Evolutionary conservation across 1,140 invertebrate species (phyloP), one percentile per base, ranked within the genome.

Genomic region (Diachasmimorpha longicaudata): DNA sequence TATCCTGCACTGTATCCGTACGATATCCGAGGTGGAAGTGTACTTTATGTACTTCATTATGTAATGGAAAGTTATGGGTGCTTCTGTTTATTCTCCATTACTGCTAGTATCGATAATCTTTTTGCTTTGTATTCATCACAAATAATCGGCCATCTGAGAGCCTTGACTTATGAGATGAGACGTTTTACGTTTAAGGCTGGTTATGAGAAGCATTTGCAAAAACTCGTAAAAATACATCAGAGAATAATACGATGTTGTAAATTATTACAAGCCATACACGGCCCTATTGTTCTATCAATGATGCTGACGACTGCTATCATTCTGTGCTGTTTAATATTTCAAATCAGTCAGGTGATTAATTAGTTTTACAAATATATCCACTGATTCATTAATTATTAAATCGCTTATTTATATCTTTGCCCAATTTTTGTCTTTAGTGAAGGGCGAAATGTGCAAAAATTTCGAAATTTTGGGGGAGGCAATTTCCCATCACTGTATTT

Each of bases 1-100:
- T 76, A 76, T 71, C 68, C 74, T 10, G 63, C 36, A 9, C 14
- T 16, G 0, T 76, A 76, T 44, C 74, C 74, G 0, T 76, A 70
- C 39, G 0, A 14, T 9, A 25, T 76, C 5, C 13, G 4, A 8
- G 66, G 66, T 68, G 66, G 66, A 36, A 68, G 66, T 68, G n/a
- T 4, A 68, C n/a, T 68, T 5, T 68, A 39, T 36, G 16, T 68
- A 16, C 25, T 68, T 37, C 66, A 68, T 10, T 68, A 37, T 68
- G 36, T 19, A 6, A 68, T 68, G 11, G 36, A 68, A 39, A 9
- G 31, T 21, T 68, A 16, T 37, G 66, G 13, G 36, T 68, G 66
- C 13, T 36, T 37, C n/a, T 16, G 4, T 8, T 16, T 68, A 16
- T 68, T 68, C 16, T 8, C 13, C 1, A 37, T n/a, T 36, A 16